phyloP scores from a whole-genome alignment of 2,888 invertebrate genomes.

The Habrosyne pyritoides region DNA sequence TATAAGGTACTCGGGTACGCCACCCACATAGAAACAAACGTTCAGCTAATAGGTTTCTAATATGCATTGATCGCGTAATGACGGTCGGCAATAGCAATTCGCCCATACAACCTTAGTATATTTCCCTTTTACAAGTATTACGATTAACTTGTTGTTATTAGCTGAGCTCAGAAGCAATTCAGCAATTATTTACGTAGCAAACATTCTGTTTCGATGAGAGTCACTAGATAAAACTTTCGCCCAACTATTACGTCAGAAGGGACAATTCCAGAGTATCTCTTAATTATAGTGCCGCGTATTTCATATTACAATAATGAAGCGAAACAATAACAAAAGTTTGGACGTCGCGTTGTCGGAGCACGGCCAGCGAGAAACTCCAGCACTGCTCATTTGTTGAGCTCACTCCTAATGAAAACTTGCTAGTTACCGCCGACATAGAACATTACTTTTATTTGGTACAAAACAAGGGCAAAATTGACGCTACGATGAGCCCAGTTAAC shows the following conservation, averaged over 20 bases:
- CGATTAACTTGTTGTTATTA: slow-evolving; percentile 67
- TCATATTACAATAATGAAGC: slow-evolving; percentile 82
- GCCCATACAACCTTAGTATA: slow-evolving; percentile 51
- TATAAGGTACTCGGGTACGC: slow-evolving; percentile 19
- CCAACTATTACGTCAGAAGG: slow-evolving; percentile 71
- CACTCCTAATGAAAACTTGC: slow-evolving; percentile 77
- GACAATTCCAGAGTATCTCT: slow-evolving; percentile 76
- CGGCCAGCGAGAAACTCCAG: slow-evolving; percentile 66
- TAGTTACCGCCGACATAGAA: slow-evolving; percentile 66
- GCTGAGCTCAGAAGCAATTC: slow-evolving; percentile 57
- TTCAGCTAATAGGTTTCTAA: slow-evolving; percentile 59
- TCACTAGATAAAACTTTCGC: slow-evolving; percentile 69
- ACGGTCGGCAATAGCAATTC: slow-evolving; percentile 42
- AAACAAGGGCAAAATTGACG: slow-evolving; percentile 52
- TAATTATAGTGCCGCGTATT: slow-evolving; percentile 80
- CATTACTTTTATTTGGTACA: slow-evolving; percentile 66
- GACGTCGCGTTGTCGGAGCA: slow-evolving; percentile 52
- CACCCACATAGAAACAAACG: slow-evolving; percentile 38
- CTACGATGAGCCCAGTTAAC: slow-evolving; percentile 43
- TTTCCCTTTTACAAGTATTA: slow-evolving; percentile 55
- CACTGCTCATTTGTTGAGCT: slow-evolving; percentile 75
- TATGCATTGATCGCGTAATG: slow-evolving; percentile 52
- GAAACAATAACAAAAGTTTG: slow-evolving; percentile 82
- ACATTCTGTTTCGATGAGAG: slow-evolving; percentile 66
- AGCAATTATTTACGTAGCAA: slow-evolving; percentile 69